Percentiles rank a stretch among this genome's conserved stretches.
These are phyloP conservation scores for Streblospio benedicti DNA, from an alignment of 1,140 invertebrate genomes.

Conservation along the genomic window DNA sequence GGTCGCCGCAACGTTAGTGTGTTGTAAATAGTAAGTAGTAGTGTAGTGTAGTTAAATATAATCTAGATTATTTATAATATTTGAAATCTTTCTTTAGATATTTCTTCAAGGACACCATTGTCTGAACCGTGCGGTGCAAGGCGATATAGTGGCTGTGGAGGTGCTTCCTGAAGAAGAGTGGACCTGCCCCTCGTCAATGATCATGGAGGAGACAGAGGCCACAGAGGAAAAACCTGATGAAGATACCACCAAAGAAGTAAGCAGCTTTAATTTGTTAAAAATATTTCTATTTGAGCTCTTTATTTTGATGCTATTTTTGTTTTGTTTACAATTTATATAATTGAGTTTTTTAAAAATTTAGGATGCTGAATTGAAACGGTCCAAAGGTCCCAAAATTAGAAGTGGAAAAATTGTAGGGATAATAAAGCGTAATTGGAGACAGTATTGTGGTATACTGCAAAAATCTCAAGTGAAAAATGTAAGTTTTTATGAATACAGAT, in stretches of 20 bases:
- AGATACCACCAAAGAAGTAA: slow-evolving; percentile 32
- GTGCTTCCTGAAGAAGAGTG: slow-evolving; percentile 83
- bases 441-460: slow-evolving; percentile 80
- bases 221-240: slow-evolving; percentile 48
- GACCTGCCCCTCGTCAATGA: slow-evolving; percentile 66
- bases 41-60: too few species aligned
- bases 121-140: slow-evolving; percentile 91
- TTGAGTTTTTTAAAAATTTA: neutral
- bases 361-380: neutral
- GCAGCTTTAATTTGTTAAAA: slow-evolving; percentile 20
- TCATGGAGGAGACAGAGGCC: slow-evolving; percentile 59
- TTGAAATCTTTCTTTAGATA: slow-evolving; percentile 61
- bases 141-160: slow-evolving; percentile 86
- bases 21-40: too few species aligned
- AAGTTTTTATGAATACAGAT: slow-evolving; percentile 28
- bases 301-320: too few species aligned
- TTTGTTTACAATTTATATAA: neutral
- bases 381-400: slow-evolving; percentile 54
- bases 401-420: slow-evolving; percentile 89
- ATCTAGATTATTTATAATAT: too few species aligned
- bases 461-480: slow-evolving; percentile 66
- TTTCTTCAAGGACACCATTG: slow-evolving; percentile 78
- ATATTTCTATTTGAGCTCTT: too few species aligned
- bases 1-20: too few species aligned
- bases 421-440: slow-evolving; percentile 86